Base-by-base conservation (phyloP, 2,113 vertebrate genomes). In the human region DNA sequence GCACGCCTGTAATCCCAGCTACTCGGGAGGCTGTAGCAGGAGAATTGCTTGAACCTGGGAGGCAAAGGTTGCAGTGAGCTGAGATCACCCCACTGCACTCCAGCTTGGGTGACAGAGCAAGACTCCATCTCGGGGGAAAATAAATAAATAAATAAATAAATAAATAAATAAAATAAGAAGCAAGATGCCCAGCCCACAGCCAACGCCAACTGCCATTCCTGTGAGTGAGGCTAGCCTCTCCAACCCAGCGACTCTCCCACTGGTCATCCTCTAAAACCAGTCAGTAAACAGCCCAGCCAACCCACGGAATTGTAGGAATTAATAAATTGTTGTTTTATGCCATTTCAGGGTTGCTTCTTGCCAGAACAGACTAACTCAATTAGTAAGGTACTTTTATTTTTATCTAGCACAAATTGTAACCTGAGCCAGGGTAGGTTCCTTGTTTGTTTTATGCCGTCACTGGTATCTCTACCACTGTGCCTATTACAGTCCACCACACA, bases 401-500 rank as follows among this genome's bases (percentile, higher is more conserved):
- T 89, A 94, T 83, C 48, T 25, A 87, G 64, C 45, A 93, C 50
- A 88, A 78, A 87, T 20, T 50, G 64, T 89, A 92, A 45, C 40
- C 50, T 90, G 68, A 23, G 35, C 64, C 52, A 93, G 81, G 32
- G 20, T 72, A 84, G 72, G 9, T 75, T 97, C 52, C 73, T 90
- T 93, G 70, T 94, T 97, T 91, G 68, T 70, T 94, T 94, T 90
- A 89, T 6, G 17, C 30, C 5, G 3, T 79, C 1, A 2, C 78
- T 72, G 55, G 35, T 96, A 93, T 89, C 94, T 38, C 35, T 94
- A 89, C 59, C 55, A 50, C 94, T 95, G 90, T 80, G 92, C 73
- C 92, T 96, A 48, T 97, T 96, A 79, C 23, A 90, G 96, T 89
- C 94, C 72, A 96, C 94, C 90, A 85, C 92, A 96, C 70, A 96